phyloP scores from a whole-genome alignment of 1,140 invertebrate genomes.

The Drosophila kohkoa region DNA sequence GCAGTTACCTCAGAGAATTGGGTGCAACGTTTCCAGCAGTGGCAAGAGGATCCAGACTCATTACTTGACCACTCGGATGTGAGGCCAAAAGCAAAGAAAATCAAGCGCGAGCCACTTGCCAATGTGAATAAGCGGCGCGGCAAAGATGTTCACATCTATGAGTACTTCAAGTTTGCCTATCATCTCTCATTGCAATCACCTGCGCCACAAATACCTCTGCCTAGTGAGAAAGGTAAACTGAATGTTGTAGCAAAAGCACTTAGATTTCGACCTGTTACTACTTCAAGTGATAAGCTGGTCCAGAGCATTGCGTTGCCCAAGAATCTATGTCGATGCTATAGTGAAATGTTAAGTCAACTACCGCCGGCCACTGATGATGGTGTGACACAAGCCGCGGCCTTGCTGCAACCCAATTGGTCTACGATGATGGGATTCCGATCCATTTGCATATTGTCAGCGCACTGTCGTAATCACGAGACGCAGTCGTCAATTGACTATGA shows the following conservation, averaged over 20 bases:
- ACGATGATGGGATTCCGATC: conserved; percentile 76
- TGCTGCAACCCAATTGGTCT: conserved; percentile 70
- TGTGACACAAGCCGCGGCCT: not conserved
- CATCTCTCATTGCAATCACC: conserved; percentile 51
- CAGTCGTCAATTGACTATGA: conserved; percentile 5
- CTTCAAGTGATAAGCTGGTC: conserved; percentile 1
- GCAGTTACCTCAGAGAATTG: conserved; percentile 70
- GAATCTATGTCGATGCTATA: conserved; percentile 39
- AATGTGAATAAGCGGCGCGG: conserved; percentile 14
- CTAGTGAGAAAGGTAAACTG: conserved; percentile 30
- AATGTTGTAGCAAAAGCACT: conserved; percentile 28
- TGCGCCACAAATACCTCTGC: conserved; percentile 20
- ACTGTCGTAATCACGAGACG: conserved; percentile 18
- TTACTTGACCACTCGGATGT: not conserved
- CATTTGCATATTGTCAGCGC: conserved; percentile 68
- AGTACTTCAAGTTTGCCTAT: conserved; percentile 76
- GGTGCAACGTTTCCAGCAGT: conserved; percentile 63
- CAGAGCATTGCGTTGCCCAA: conserved; percentile 18
- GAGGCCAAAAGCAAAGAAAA: conserved; percentile 3
- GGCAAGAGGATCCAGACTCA: conserved; percentile 50
- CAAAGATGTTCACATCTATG: conserved; percentile 39
- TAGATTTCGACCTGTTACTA: conserved; percentile 16
- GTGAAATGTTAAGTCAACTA: conserved; percentile 35
- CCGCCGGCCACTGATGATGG: not conserved
- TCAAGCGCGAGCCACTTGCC: not conserved